Base-by-base conservation (phyloP, 2,797 vertebrate species). In the Aythya fuligula region DNA sequence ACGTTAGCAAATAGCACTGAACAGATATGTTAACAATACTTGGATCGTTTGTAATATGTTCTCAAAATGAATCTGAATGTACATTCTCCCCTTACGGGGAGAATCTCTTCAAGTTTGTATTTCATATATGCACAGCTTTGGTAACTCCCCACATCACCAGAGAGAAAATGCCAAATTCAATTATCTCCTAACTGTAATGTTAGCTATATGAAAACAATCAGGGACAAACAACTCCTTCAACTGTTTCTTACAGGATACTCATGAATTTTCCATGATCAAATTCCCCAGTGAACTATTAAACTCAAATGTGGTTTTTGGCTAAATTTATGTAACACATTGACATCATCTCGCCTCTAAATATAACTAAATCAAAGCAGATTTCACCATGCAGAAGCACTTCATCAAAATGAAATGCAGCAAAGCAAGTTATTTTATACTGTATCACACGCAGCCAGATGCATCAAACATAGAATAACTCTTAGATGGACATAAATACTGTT, bases 251-350 rank as follows among this genome's bases (percentile, higher is more conserved):
- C 47, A 69, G 82, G 88, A 95, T 47, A 80, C 90, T 95, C 78
- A 66, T 61, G 95, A 93, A 95, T 91, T 97, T 97, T 94, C 95
- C 91, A 97, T 83, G 64, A 89, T 96, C 90, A 87, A 94, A 94
- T 89, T 95, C 94, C 93, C 91, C 90, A 75, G 3, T 81, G 95
- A 95, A 91, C 93, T 96, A 56, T 94, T 95, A 93, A 89, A 95
- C 77, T 85, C 91, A 56, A 95, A 47, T 94, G 87, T 94, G 85
- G 78, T 64, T 96, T 97, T 93, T 75, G 72, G 93, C 93, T 88
- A 77, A 82, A 90, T 94, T 96, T 79, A 87, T 95, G 92, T 87
- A 90, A 87, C 78, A 92, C 56, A 85, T 87, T 96, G 94, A 94
- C 82, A 96, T 95, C 91, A 96, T 93, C 87, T 90, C 38, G 11